Percentiles rank a stretch among this genome's conserved stretches.
Evolutionary conservation across 1,140 invertebrate species (phyloP).

Genomic region (Cecropterus lyciades): DNA sequence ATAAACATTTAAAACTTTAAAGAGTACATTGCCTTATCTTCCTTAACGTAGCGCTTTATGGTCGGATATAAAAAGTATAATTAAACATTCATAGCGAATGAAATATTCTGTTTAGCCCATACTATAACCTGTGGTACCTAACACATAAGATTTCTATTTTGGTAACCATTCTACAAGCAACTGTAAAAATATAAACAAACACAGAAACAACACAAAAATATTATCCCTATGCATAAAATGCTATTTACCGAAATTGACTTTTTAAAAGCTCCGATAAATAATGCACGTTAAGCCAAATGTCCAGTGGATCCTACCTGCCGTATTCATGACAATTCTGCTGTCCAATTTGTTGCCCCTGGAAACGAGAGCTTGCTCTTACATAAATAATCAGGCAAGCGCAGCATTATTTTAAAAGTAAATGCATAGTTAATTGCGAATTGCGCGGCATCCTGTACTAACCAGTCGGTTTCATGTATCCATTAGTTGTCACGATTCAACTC

Average conservation of each 20-base stretch:
- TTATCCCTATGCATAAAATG: not conserved
- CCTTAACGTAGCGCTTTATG: too few species aligned
- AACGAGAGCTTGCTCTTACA: conserved; percentile 18
- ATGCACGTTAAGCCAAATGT: conserved; percentile 14
- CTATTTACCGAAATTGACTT: not conserved
- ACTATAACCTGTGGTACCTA: too few species aligned
- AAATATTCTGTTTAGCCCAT: too few species aligned
- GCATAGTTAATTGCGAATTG: not conserved
- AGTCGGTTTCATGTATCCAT: not conserved
- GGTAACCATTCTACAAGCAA: too few species aligned
- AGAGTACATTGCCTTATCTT: too few species aligned
- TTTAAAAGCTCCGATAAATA: conserved; percentile 9
- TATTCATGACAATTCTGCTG: conserved; percentile 16
- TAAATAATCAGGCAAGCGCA: conserved; percentile 12
- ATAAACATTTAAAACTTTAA: too few species aligned
- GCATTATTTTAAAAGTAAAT: conserved; percentile 14
- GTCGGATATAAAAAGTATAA: too few species aligned
- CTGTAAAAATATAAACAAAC: too few species aligned
- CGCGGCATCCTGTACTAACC: not conserved
- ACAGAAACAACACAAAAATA: too few species aligned
- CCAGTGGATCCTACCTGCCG: conserved; percentile 1
- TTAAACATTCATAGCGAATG: too few species aligned
- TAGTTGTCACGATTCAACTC: not conserved
- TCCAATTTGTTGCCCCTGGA: conserved; percentile 14
- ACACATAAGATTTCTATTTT: too few species aligned